Percentiles rank a stretch among this genome's conserved stretches.
These are phyloP conservation scores for Potamilus streckersoni DNA, from an alignment of 1,140 invertebrate genomes.

Conservation along the genomic window DNA sequence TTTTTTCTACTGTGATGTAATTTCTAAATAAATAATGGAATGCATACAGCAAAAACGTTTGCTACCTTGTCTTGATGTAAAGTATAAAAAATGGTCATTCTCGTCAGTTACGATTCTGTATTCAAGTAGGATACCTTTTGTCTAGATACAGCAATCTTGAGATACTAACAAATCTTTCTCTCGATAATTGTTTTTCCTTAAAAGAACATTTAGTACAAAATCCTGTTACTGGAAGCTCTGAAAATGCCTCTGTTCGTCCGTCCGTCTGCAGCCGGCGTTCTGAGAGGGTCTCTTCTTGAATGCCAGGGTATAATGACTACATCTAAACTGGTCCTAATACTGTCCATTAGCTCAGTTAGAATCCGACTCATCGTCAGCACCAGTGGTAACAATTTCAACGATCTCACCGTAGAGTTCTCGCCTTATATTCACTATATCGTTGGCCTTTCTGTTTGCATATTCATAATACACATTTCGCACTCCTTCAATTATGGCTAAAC, in stretches of 20 bases:
- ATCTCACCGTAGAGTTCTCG: conserved; percentile 41
- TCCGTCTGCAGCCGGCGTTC: background rate
- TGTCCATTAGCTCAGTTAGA: conserved; percentile 12
- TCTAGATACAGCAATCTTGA: too few relatives aligned
- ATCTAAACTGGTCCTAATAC: background rate
- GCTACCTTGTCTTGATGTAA: too few relatives aligned
- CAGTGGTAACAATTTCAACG: conserved; percentile 34
- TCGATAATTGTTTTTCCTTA: conserved; percentile 16
- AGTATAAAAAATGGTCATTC: too few relatives aligned
- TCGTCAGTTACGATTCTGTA: too few relatives aligned
- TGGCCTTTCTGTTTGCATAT: conserved; percentile 38
- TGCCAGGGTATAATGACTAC: background rate
- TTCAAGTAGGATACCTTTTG: too few relatives aligned
- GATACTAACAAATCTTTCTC: background rate
- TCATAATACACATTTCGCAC: conserved; percentile 40
- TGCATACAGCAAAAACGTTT: too few relatives aligned
- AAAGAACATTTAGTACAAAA: conserved; percentile 12
- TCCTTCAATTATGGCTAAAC: conserved; percentile 35
- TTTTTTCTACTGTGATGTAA: too few relatives aligned
- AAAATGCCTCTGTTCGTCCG: conserved; percentile 1
- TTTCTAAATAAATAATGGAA: too few relatives aligned
- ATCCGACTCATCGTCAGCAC: conserved; percentile 8
- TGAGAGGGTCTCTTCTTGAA: background rate
- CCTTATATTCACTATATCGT: conserved; percentile 48
- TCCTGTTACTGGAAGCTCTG: background rate